Conservation (phyloP, 2,888 invertebrate species). For the Drosophila kokeensis region DNA sequence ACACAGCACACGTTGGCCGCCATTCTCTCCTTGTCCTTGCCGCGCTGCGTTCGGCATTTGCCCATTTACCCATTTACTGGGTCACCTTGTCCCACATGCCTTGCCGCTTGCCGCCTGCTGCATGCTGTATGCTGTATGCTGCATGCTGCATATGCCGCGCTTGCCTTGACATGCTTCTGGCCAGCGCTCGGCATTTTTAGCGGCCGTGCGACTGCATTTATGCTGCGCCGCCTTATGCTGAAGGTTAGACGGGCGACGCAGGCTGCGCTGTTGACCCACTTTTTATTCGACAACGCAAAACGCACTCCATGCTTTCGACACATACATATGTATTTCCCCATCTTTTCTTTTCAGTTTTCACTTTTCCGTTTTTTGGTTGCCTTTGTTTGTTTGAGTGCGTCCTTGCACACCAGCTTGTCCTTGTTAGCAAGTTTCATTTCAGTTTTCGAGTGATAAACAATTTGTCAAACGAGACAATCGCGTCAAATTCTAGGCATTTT, state of each 20-base stretch:
- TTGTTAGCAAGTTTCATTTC: constrained; percentile 55
- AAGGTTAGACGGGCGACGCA: constrained; percentile 56
- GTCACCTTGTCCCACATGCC: constrained; percentile 63
- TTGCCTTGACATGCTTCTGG: constrained; percentile 72
- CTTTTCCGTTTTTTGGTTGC: constrained; percentile 13
- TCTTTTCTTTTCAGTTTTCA: background rate
- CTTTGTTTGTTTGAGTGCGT: constrained; percentile 54
- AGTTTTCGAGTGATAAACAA: constrained; percentile 51
- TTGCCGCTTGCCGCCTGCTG: background rate
- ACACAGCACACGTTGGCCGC: constrained; percentile 13
- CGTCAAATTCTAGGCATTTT: background rate
- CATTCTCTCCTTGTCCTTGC: constrained; percentile 30
- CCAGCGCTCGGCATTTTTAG: constrained; percentile 41
- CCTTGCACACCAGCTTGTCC: constrained; percentile 56
- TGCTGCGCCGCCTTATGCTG: constrained; percentile 70
- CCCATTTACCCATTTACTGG: constrained; percentile 72
- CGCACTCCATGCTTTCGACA: constrained; percentile 11
- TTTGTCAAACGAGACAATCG: constrained; percentile 31
- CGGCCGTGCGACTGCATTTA: constrained; percentile 67
- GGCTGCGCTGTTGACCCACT: constrained; percentile 68
- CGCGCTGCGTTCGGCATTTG: constrained; percentile 11
- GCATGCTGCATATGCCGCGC: constrained; percentile 1
- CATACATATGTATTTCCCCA: background rate
- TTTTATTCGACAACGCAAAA: constrained; percentile 27
- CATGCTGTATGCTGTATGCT: constrained; percentile 13